These are phyloP conservation scores for Rotaria macrura DNA, from an alignment of 2,888 invertebrate species.

Conservation along the genomic window DNA sequence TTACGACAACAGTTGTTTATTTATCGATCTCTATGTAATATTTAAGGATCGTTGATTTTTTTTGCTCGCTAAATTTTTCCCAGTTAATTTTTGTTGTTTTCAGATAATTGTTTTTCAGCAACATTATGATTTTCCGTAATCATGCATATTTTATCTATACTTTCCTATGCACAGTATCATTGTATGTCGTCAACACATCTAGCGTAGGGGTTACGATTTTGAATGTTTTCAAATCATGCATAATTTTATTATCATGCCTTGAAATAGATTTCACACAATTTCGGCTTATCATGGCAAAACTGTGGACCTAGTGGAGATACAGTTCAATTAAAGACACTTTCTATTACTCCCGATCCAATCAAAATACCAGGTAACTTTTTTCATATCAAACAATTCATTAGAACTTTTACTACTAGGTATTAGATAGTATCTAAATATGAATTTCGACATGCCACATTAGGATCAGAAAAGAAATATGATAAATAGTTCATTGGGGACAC, in stretches of 20 bases:
- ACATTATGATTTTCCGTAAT: neutral
- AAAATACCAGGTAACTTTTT: slow-evolving; percentile 35
- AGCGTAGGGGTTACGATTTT: neutral
- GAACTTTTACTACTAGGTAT: no score
- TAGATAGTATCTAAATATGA: no score
- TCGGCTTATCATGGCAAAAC: neutral
- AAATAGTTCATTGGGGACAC: no score
- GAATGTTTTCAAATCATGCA: neutral
- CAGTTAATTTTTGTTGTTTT: no score
- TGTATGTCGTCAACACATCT: neutral
- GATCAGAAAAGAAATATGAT: no score
- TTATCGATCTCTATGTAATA: no score
- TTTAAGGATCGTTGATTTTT: no score
- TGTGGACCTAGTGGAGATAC: slow-evolving; percentile 33
- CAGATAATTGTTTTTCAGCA: no score
- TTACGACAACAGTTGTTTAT: neutral
- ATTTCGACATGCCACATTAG: no score
- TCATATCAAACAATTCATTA: no score
- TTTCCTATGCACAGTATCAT: neutral
- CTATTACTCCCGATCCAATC: slow-evolving; percentile 36
- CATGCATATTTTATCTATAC: neutral
- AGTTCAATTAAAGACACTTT: slow-evolving; percentile 33
- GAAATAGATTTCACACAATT: neutral
- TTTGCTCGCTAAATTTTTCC: no score
- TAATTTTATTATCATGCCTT: neutral